A percentile compares a stretch with the other conserved stretches of the same genome.
Conservation (phyloP, 1,140 invertebrate genomes). For the Cecropterus lyciades region DNA sequence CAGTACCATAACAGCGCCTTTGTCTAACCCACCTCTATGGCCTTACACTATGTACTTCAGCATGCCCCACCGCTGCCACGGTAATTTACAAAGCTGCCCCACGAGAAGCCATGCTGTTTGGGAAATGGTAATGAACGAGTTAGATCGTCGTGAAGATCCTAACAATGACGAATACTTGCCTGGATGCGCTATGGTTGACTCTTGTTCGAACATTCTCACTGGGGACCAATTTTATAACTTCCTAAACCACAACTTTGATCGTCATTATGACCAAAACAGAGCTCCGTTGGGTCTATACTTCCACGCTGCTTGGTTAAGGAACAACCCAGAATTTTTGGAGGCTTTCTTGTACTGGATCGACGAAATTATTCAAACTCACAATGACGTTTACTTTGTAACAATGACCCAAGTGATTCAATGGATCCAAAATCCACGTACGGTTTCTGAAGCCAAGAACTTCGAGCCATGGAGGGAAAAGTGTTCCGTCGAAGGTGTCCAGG, state of each 20-base stretch:
- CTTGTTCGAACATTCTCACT: slow-evolving; percentile 96
- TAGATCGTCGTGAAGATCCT: slow-evolving; percentile 96
- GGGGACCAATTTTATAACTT: slow-evolving; percentile 98
- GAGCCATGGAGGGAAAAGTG: slow-evolving; percentile 98
- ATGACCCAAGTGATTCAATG: slow-evolving; percentile 98
- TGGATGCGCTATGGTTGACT: slow-evolving; percentile 98
- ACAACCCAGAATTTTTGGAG: slow-evolving; percentile 96
- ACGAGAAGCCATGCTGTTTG: slow-evolving; percentile 96
- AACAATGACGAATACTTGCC: slow-evolving; percentile 95
- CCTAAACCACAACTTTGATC: slow-evolving; percentile 97
- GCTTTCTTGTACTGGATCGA: slow-evolving; percentile 98
- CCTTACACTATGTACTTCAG: slow-evolving; percentile 99
- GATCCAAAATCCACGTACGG: slow-evolving; percentile 96
- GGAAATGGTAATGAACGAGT: slow-evolving; percentile 99
- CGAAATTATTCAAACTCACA: slow-evolving; percentile 93
- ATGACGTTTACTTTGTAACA: slow-evolving; percentile 98
- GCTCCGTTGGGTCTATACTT: slow-evolving; percentile 97
- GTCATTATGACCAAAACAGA: slow-evolving; percentile 97
- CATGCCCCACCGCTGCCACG: slow-evolving; percentile 97
- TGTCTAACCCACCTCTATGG: slow-evolving; percentile 97
- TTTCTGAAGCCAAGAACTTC: slow-evolving; percentile 94
- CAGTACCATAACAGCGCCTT: slow-evolving; percentile 96
- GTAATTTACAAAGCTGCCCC: slow-evolving; percentile 96
- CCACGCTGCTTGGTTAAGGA: slow-evolving; percentile 98
- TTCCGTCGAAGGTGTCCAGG: slow-evolving; percentile 90